Evolutionary conservation across 2,797 vertebrate species (phyloP).

Genomic region (Sebastes minor): DNA sequence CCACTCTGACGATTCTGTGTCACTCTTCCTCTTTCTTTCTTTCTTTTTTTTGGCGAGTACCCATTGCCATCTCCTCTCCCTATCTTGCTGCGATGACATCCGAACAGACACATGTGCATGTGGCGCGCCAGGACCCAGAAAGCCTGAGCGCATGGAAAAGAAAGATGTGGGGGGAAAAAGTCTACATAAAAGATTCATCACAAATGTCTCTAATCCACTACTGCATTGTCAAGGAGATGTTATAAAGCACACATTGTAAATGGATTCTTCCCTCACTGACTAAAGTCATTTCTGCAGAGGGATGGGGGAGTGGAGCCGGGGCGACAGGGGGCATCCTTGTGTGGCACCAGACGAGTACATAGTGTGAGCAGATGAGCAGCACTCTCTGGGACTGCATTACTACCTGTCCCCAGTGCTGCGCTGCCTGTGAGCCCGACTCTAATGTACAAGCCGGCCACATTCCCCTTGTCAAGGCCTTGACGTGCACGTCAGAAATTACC

Average conservation of each 20-base stretch:
- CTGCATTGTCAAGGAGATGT: slow-evolving; percentile 98
- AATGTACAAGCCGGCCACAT: slow-evolving; percentile 91
- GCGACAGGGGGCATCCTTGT: slow-evolving; percentile 72
- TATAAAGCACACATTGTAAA: slow-evolving; percentile 97
- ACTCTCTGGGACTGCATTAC: slow-evolving; percentile 90
- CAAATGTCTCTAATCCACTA: slow-evolving; percentile 98
- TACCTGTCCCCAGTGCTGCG: slow-evolving; percentile 82
- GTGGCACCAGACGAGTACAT: slow-evolving; percentile 87
- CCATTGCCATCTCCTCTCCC: slow-evolving; percentile 70
- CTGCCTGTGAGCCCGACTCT: slow-evolving; percentile 88
- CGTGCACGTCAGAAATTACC: slow-evolving; percentile 90
- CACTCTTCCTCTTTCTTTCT: slow-evolving; percentile 72
- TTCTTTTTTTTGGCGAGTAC: slow-evolving; percentile 74
- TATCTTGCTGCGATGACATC: slow-evolving; percentile 85
- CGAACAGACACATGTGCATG: slow-evolving; percentile 88
- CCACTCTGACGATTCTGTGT: slow-evolving; percentile 89
- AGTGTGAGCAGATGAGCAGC: slow-evolving; percentile 90
- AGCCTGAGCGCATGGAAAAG: slow-evolving; percentile 87
- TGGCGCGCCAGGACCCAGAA: slow-evolving; percentile 88
- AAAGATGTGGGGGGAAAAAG: slow-evolving; percentile 73
- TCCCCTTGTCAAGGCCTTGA: slow-evolving; percentile 89
- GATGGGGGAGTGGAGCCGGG: slow-evolving; percentile 55
- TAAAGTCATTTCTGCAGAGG: slow-evolving; percentile 90
- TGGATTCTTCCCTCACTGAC: slow-evolving; percentile 95
- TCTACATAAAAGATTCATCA: slow-evolving; percentile 99